Evolutionary conservation across 2,113 vertebrate species (phyloP), one percentile per base, ranked within the genome.

Genomic region (Leptobrachium ailaonicum): DNA sequence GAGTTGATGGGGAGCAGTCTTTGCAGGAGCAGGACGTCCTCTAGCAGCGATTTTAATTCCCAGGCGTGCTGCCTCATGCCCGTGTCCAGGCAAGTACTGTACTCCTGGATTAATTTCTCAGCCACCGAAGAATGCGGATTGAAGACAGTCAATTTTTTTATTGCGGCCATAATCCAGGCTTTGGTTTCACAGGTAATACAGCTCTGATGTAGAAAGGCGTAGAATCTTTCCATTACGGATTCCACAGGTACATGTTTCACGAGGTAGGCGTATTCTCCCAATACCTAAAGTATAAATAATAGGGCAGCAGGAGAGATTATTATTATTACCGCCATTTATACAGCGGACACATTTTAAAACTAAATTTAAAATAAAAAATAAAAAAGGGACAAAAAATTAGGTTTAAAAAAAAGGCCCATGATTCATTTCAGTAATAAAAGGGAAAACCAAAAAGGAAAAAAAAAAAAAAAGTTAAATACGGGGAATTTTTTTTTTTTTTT

Each of bases 241-340:
- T 88, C 88, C 8, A 90, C 89, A 12, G 93, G 90, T 67, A 93
- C 84, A 14, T 91, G 90, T 68, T 87, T 84, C 82, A 84, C 90
- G 58, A 99, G 88, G 75, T 91, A 89, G 60, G 94, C 93, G 87
- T 96, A 98, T 64, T 99, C 96, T 6, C 98, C 98, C 32, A 99
- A 88, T 1, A 97, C 96, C 98, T 99, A 74, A 42, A 73, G 78
- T 6, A 6, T 71, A 62, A 71, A 53, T 14, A 58, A 9, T 47
- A 47, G 1, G 62, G 20, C 20, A 32, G 20, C 20, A 32, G 0
- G 20, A 32, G 20, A 32, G 20, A 32, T 32, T 32, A 32, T 32
- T 32, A 32, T 32, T 32, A 32, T 32, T 32, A 32, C 20, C 20
- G 1, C 20, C 20, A 32, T 32, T 32, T 32, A 32, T 32, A 32